phyloP scores from a whole-genome alignment of 2,888 invertebrate species.

The Sinodicranocentrus sp. region DNA sequence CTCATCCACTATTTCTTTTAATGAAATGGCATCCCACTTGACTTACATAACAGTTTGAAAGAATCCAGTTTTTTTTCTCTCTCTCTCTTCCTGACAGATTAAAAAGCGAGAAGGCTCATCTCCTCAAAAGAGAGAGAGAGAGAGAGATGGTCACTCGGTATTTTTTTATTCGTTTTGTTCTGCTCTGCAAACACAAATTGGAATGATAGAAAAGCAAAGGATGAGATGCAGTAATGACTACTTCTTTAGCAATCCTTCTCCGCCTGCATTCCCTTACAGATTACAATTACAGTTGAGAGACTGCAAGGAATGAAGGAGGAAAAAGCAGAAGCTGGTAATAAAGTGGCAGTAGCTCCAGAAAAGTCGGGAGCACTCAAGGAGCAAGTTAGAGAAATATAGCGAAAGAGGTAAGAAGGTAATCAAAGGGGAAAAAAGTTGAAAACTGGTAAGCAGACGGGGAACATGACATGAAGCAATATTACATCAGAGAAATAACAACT shows the following conservation, averaged over 20 bases:
- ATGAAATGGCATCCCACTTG: constrained; percentile 32
- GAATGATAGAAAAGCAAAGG: constrained; percentile 4
- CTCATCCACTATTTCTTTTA: no score
- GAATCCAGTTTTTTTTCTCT: constrained; percentile 47
- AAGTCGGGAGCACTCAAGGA: constrained; percentile 26
- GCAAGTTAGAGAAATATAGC: background rate
- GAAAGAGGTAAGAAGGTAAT: constrained; percentile 4
- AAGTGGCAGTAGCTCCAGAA: constrained; percentile 23
- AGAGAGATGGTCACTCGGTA: constrained; percentile 18
- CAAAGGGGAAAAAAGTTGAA: background rate
- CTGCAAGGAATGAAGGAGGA: background rate
- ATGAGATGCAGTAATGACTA: constrained; percentile 31
- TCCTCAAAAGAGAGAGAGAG: background rate
- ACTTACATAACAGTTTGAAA: constrained; percentile 21
- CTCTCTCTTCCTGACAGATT: constrained; percentile 31
- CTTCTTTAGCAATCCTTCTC: constrained; percentile 39
- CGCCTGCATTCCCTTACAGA: constrained; percentile 50
- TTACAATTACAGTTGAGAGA: constrained; percentile 49
- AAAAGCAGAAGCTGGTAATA: constrained; percentile 2
- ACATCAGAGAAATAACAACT: constrained; percentile 4
- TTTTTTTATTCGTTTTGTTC: background rate
- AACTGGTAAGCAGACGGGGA: background rate
- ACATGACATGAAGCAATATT: constrained; percentile 26
- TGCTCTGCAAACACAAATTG: constrained; percentile 37
- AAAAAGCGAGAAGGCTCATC: background rate